Percentiles rank a stretch among this genome's conserved stretches.
Evolutionary conservation across 1,140 invertebrate species (phyloP).

Genomic region (Pomacea maculata): DNA sequence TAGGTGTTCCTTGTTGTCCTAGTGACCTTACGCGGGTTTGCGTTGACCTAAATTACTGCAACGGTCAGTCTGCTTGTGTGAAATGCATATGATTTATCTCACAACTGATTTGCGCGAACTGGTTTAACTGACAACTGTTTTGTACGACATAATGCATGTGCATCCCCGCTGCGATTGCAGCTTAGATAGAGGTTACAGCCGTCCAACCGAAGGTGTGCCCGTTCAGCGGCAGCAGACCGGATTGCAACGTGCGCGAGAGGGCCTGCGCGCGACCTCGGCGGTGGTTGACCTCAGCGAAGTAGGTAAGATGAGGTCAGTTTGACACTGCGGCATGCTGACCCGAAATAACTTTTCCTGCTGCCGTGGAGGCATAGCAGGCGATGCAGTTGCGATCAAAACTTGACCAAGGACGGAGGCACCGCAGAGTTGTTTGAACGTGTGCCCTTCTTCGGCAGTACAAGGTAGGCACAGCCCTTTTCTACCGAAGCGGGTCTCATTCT

Average conservation of each 20-base stretch:
- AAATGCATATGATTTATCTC: slow-evolving; percentile 1
- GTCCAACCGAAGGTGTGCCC: neutral
- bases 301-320: slow-evolving; percentile 37
- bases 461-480: no score
- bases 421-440: neutral
- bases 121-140: no score
- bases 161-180: neutral
- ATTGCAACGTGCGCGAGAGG: slow-evolving; percentile 7
- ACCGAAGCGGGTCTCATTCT: no score
- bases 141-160: neutral
- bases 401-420: slow-evolving; percentile 1
- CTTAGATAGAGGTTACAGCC: neutral
- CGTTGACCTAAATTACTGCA: slow-evolving; percentile 18
- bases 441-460: neutral
- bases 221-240: neutral
- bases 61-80: slow-evolving; percentile 9
- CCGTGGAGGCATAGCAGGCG: slow-evolving; percentile 11
- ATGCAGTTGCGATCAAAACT: slow-evolving; percentile 7
- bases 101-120: no score
- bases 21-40: slow-evolving; percentile 23
- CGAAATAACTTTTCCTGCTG: slow-evolving; percentile 25
- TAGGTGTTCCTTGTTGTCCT: slow-evolving; percentile 8
- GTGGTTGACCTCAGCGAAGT: slow-evolving; percentile 35
- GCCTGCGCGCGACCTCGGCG: slow-evolving; percentile 28
- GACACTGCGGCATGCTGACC: slow-evolving; percentile 37